Conservation (phyloP, 2,888 invertebrate species). For the Podabrus alpinus region DNA sequence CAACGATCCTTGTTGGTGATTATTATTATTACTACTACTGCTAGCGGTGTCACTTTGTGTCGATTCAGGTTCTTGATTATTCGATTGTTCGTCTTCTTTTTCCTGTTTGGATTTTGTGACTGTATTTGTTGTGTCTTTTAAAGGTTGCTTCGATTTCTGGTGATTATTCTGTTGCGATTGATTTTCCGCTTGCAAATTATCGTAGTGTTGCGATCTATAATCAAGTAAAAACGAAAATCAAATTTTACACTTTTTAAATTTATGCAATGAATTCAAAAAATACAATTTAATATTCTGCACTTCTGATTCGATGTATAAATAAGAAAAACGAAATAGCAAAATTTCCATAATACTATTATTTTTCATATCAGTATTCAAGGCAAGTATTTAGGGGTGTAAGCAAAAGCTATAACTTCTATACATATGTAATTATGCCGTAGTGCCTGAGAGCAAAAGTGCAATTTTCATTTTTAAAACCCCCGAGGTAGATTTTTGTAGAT, state of each 20-base stretch:
- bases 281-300: neutral
- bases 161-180: constrained; percentile 36
- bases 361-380: constrained; percentile 10
- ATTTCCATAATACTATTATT: constrained; percentile 4
- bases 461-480: constrained; percentile 14
- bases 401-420: neutral
- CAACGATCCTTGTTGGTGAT: constrained; percentile 57
- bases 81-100: constrained; percentile 45
- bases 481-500: neutral
- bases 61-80: constrained; percentile 50
- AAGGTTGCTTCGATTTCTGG: constrained; percentile 48
- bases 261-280: neutral
- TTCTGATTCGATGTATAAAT: neutral
- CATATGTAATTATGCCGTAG: constrained; percentile 7
- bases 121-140: constrained; percentile 55
- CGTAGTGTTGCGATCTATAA: constrained; percentile 67
- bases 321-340: neutral
- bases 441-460: constrained; percentile 3
- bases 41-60: constrained; percentile 44
- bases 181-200: constrained; percentile 59
- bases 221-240: constrained; percentile 57
- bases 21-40: constrained; percentile 29
- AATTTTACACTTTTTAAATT: constrained; percentile 37
- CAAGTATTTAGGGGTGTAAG: constrained; percentile 1
- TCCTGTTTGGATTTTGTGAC: constrained; percentile 44